A percentile compares a stretch with the other conserved stretches of the same genome.
These are phyloP conservation scores for Zootermopsis nevadensis DNA, from an alignment of 2,888 invertebrate species.

Conservation along the genomic window DNA sequence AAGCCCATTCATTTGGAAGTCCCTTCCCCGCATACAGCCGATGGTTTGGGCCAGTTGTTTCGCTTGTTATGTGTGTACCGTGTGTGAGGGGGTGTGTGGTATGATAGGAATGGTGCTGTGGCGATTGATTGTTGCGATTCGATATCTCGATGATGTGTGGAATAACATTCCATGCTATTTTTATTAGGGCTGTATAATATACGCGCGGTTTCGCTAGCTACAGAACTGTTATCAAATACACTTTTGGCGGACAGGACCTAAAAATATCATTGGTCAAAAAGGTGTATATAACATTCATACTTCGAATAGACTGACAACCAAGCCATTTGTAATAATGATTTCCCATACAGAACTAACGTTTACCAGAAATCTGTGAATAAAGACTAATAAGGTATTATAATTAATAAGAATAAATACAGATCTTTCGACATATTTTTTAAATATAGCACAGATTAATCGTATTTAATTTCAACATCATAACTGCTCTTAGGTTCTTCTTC, in stretches of 20 bases:
- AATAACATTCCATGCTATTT: constrained; percentile 38
- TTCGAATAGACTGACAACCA: constrained; percentile 1
- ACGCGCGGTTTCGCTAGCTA: not conserved
- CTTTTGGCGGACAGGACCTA: not conserved
- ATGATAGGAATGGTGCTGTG: constrained; percentile 46
- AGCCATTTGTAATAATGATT: not conserved
- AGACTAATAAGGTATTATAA: too few species aligned
- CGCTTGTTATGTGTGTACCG: constrained; percentile 20
- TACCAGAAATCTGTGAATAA: too few species aligned
- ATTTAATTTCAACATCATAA: too few species aligned
- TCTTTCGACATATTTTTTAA: too few species aligned
- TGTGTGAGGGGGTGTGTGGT: constrained; percentile 5
- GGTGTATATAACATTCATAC: too few species aligned
- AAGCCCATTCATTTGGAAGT: constrained; percentile 46
- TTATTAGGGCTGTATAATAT: not conserved
- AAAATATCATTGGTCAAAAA: not conserved
- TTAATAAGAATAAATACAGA: too few species aligned
- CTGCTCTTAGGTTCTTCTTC: too few species aligned
- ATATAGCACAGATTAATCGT: too few species aligned
- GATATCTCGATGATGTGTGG: constrained; percentile 47
- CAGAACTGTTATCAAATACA: not conserved
- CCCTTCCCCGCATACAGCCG: constrained; percentile 23
- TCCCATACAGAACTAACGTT: not conserved
- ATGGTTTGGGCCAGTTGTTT: constrained; percentile 22
- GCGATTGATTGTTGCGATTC: constrained; percentile 47